Conservation (phyloP, 2,888 invertebrate genomes). For the Amiota minor region DNA sequence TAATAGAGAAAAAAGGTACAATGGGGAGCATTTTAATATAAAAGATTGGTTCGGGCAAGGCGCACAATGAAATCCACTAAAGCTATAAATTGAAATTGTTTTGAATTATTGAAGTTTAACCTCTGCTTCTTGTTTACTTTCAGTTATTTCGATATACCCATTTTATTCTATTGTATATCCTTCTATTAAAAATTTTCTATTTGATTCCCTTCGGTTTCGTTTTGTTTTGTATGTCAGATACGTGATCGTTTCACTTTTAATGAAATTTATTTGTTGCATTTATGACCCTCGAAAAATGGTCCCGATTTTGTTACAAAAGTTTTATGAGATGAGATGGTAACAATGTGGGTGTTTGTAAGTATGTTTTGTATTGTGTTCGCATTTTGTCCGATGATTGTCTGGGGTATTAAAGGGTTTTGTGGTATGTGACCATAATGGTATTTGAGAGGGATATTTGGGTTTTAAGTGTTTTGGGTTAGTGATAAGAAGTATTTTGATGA, state of each 20-base stretch:
- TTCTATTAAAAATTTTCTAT: too few relatives aligned
- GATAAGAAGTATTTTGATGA: too few relatives aligned
- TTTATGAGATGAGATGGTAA: not conserved
- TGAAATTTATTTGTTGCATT: constrained; percentile 62
- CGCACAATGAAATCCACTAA: constrained; percentile 44
- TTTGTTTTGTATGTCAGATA: too few relatives aligned
- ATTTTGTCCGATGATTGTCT: not conserved
- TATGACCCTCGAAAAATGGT: constrained; percentile 32
- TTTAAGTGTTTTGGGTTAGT: too few relatives aligned
- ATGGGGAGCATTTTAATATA: constrained; percentile 20
- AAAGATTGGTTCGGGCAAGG: constrained; percentile 36
- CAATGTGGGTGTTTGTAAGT: not conserved
- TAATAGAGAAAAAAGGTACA: too few relatives aligned
- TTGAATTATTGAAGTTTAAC: constrained; percentile 63
- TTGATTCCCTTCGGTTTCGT: too few relatives aligned
- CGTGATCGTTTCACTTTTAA: constrained; percentile 40
- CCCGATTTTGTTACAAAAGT: constrained; percentile 6
- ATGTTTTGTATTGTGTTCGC: not conserved
- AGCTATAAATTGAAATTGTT: constrained; percentile 64
- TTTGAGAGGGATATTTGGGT: too few relatives aligned
- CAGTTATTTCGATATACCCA: too few relatives aligned
- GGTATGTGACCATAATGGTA: not conserved
- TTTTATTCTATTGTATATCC: too few relatives aligned
- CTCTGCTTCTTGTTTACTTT: constrained; percentile 4
- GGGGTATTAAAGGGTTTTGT: constrained; percentile 5